These are phyloP conservation scores for Tetramorium alpestre DNA, from an alignment of 1,140 invertebrate genomes.

Conservation along the genomic window DNA sequence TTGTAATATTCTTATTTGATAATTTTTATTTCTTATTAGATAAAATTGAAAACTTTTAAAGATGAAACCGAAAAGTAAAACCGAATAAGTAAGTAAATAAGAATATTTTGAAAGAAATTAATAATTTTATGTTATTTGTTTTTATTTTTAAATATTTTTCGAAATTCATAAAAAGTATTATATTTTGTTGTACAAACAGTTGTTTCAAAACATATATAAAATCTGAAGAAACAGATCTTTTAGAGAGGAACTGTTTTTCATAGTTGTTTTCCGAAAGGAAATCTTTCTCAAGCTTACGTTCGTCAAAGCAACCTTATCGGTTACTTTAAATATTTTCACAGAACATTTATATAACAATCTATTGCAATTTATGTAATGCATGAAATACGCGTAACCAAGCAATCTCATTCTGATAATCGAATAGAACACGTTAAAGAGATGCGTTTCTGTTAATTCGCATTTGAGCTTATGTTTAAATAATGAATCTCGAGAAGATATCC, in stretches of 20 bases:
- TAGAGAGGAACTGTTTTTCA: neutral
- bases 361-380: neutral
- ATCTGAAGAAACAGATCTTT: neutral
- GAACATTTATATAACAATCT: neutral
- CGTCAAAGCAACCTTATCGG: neutral
- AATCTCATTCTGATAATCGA: neutral
- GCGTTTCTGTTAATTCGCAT: neutral
- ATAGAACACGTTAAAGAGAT: neutral
- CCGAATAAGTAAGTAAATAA: no score
- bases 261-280: neutral
- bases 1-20: neutral
- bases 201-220: neutral
- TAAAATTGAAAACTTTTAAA: neutral
- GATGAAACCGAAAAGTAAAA: no score
- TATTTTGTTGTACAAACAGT: neutral
- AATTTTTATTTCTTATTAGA: neutral
- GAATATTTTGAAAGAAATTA: neutral
- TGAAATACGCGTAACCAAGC: neutral
- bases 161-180: neutral
- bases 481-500: neutral
- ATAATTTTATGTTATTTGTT: neutral
- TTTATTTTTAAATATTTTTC: neutral
- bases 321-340: neutral
- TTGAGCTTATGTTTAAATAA: slow-evolving; percentile 10
- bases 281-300: neutral